Base-by-base conservation (phyloP, 2,888 invertebrate genomes). In the Cerceris rybyensis region DNA sequence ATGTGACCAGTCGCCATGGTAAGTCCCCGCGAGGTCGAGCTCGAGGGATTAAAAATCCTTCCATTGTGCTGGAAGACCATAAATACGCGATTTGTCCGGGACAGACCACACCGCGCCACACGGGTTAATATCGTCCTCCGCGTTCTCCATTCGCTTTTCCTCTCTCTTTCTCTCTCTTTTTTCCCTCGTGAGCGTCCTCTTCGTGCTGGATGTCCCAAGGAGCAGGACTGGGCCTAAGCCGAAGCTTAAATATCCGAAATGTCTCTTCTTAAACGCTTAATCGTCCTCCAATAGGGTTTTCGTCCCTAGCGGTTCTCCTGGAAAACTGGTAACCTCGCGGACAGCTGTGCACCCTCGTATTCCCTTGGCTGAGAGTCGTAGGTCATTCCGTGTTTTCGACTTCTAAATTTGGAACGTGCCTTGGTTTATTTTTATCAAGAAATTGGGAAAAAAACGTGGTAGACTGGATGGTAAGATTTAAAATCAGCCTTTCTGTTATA, bases 31-130 rank as follows among this genome's bases (percentile, higher is more conserved):
- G 80, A 76, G 79, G 68, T 78, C 77, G 72, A 70, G 79, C 69
- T 68, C 73, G 76, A 79, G 80, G 89, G 88, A 90, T 90, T 91
- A 90, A 91, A 91, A 90, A 87, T 88, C 87, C 85, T 60, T 28
- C 87, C 87, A 90, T 91, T 91, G 90, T 90, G 86, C 84, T 68
- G 81, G 80, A 73, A 85, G 88, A 89, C 89, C 91, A 85, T 91
- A 91, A 91, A 91, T 91, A 91, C 86, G 86, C 90, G 91, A 91
- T 91, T 91, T 91, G 91, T 91, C 90, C 86, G 84, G 85, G 86
- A 84, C 86, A 86, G 89, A 88, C 88, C 87, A 87, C 88, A 88
- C 88, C 76, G 85, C 78, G 79, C 77, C 71, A 66, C 66, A 73
- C 60, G 80, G 84, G 84, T 86, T 84, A 86, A 86, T 86, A 85